Base-by-base conservation (phyloP, 2,888 invertebrate genomes). In the Hirudinaria manillensis region DNA sequence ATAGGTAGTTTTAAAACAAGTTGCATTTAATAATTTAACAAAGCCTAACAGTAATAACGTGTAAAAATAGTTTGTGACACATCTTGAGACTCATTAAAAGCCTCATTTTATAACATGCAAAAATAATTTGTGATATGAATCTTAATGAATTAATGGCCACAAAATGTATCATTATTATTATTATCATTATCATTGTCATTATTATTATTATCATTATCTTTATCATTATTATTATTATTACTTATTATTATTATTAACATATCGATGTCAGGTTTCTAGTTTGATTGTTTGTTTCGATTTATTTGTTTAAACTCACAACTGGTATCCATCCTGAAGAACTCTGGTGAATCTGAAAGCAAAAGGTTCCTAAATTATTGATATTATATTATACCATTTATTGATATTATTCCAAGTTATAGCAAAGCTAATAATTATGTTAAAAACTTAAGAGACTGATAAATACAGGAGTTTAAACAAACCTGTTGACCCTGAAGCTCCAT, bases 261-360 rank as follows among this genome's bases (percentile, higher is more conserved):
- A 10, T 16, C 10, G 45, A 1, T 45, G 16, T 16, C 10, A 1
- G 45, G 16, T 45, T 16, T 36, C 4, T 36, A 6, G 36, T 36
- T 6, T 36, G 4, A 10, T 45, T 45, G 16, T 45, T 45, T 45
- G 13, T 45, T 45, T 27, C 61, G n/a, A 61, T 61, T 61, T 61
- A 56, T 29, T 56, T 29, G 21, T 56, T 70, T 13, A 24, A 56
- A 88, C 90, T 88, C 87, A 93, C 93, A 80, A 96, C 93, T 51
- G 96, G 96, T 19, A 94, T 95, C 96, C 95, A 96, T 72, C 96
- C 96, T 1, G 94, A 94, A 29, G 94, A 94, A 77, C 95, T 96
- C 83, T 93, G 91, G 88, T 97, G 97, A 81, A 88, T 88, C 86
- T 92, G 92, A 85, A 81, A 61, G 0, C 24, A 61, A 61, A 45